phyloP scores from a whole-genome alignment of 2,113 vertebrate species.

The Urocynchramus pylzowi region DNA sequence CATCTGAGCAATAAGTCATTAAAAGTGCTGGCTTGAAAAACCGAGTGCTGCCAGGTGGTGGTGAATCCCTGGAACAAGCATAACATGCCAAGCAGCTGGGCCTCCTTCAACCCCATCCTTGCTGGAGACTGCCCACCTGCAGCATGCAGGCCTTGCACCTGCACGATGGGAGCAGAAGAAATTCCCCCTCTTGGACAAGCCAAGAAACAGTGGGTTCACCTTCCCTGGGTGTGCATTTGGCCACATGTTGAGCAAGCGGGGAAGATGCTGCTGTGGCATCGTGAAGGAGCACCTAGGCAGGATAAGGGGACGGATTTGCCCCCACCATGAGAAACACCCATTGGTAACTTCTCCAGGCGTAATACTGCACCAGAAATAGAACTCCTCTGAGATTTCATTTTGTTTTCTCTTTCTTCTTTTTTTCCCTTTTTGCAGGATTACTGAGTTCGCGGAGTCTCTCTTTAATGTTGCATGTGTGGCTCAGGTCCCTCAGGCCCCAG shows the following conservation, averaged over 20 bases:
- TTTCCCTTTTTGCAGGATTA: not conserved
- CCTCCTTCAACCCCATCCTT: not conserved
- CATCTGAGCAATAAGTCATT: accelerated
- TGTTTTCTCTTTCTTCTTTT: not conserved
- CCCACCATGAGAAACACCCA: not conserved
- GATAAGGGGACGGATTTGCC: not conserved
- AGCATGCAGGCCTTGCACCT: not conserved
- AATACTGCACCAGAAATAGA: not conserved
- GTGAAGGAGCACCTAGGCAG: accelerated
- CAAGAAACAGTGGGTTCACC: not conserved
- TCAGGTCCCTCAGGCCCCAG: slow-evolving; percentile 42
- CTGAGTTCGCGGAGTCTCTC: not conserved
- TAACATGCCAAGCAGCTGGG: accelerated
- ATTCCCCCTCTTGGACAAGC: not conserved
- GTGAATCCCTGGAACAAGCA: not conserved
- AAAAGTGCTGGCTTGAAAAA: not conserved
- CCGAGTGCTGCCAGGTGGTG: not conserved
- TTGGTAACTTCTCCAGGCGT: accelerated
- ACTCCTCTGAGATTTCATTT: not conserved
- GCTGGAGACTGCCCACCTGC: not conserved
- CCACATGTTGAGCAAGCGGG: not conserved
- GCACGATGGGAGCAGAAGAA: accelerated
- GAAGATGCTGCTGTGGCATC: not conserved
- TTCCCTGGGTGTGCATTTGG: too few species aligned
- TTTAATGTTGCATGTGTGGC: not conserved